Evolutionary conservation across 2,113 vertebrate species (phyloP).

Genomic region (Urocynchramus pylzowi): DNA sequence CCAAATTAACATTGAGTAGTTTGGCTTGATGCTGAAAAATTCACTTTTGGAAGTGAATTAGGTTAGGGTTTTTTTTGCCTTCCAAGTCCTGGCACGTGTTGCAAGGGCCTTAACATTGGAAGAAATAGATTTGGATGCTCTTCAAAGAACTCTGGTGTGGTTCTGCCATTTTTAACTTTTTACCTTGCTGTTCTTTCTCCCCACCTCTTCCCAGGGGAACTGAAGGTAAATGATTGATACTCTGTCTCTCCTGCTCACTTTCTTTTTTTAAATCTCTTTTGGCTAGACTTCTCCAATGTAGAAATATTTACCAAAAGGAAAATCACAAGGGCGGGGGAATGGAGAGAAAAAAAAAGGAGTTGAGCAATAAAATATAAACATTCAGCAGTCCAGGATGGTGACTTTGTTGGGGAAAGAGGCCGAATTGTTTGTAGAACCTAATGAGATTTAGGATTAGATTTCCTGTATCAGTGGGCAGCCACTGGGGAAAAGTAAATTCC

Average conservation of each 20-base stretch:
- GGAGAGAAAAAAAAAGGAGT: background rate
- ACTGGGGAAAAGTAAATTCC: slow-evolving; percentile 54
- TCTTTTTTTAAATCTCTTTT: slow-evolving; percentile 45
- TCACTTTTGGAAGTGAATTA: slow-evolving; percentile 51
- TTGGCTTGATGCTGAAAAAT: slow-evolving; percentile 56
- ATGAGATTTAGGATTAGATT: slow-evolving; percentile 63
- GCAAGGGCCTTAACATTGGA: slow-evolving; percentile 50
- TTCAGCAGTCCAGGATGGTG: slow-evolving; percentile 32
- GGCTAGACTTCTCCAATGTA: slow-evolving; percentile 15
- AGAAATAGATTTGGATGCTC: slow-evolving; percentile 60
- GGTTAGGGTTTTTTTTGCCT: background rate
- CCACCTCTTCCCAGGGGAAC: slow-evolving; percentile 52
- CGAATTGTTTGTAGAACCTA: slow-evolving; percentile 56
- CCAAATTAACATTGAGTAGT: slow-evolving; percentile 58
- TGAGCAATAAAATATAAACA: slow-evolving; percentile 58
- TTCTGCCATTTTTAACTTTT: slow-evolving; percentile 60
- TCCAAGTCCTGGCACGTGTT: slow-evolving; percentile 50
- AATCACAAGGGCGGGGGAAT: background rate
- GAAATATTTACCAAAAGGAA: slow-evolving; percentile 67
- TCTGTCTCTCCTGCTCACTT: slow-evolving; percentile 7
- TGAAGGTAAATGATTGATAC: slow-evolving; percentile 60
- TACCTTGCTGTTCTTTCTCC: slow-evolving; percentile 67
- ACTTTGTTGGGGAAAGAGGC: slow-evolving; percentile 46
- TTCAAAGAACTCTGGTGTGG: slow-evolving; percentile 58
- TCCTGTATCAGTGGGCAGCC: slow-evolving; percentile 63